These are phyloP conservation scores for Sinotaia quadrata DNA, from an alignment of 2,888 invertebrate genomes.

Conservation along the genomic window DNA sequence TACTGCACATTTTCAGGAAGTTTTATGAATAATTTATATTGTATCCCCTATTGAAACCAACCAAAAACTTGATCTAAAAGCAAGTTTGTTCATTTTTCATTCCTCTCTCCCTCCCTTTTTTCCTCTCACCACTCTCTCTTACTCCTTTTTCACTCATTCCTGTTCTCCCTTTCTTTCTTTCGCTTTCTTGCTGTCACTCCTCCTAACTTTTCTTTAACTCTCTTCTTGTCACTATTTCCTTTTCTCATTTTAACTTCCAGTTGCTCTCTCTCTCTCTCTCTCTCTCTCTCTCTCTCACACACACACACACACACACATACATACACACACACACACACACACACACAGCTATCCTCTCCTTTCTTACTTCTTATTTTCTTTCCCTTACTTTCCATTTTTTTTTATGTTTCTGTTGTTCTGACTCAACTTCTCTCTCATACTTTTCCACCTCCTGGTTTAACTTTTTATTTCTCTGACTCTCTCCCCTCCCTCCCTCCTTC, in stretches of 20 bases:
- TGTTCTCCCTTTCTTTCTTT: background rate
- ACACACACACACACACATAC: slow-evolving; percentile 2
- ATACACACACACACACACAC: slow-evolving; percentile 7
- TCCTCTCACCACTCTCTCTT: slow-evolving; percentile 23
- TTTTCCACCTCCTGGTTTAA: background rate
- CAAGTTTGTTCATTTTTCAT: background rate
- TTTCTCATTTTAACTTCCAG: background rate
- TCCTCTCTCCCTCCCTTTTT: background rate
- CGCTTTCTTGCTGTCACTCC: background rate
- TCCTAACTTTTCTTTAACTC: slow-evolving; percentile 1
- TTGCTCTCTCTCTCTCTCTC: background rate
- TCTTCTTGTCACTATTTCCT: background rate
- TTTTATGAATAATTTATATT: too few relatives aligned
- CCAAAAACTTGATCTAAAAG: background rate
- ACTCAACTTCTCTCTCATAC: background rate
- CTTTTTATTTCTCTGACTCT: background rate
- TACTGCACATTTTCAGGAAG: too few relatives aligned
- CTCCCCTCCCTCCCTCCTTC: background rate
- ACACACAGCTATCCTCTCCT: background rate
- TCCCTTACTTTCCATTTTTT: background rate
- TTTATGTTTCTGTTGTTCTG: background rate
- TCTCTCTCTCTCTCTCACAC: background rate
- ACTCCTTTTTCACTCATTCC: slow-evolving; percentile 4
- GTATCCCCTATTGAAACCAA: background rate
- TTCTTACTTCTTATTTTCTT: background rate